phyloP scores from a whole-genome alignment of 1,140 invertebrate genomes.

The Caerostris extrusa region DNA sequence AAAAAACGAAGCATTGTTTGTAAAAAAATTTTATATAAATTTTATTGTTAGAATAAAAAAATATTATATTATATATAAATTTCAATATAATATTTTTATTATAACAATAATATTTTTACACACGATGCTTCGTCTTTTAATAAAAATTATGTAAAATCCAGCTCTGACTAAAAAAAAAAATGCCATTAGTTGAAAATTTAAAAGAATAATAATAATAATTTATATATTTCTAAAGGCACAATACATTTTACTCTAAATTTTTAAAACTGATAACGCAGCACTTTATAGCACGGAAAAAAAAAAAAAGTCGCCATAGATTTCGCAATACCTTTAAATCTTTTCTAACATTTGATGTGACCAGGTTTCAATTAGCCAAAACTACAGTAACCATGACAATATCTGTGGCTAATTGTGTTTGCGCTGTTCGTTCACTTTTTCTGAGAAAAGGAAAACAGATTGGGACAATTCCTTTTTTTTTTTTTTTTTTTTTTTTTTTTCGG shows the following conservation, averaged over 20 bases:
- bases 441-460: constrained; percentile 48
- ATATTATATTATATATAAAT: no score
- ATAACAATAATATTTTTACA: no score
- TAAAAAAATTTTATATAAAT: no score
- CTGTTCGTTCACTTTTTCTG: constrained; percentile 68
- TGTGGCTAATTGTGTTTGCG: constrained; percentile 36
- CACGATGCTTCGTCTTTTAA: no score
- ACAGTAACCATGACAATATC: constrained; percentile 68
- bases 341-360: background rate
- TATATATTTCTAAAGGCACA: no score
- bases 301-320: background rate
- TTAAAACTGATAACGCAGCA: background rate
- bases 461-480: constrained; percentile 19
- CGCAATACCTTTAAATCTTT: background rate
- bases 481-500: background rate
- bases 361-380: background rate
- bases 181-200: no score
- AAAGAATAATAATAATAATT: no score
- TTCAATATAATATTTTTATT: no score
- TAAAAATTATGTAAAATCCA: no score
- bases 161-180: no score
- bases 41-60: no score
- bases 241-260: background rate
- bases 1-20: no score
- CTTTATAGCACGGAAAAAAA: background rate